Percentiles rank a stretch among this genome's conserved stretches.
phyloP scores from a whole-genome alignment of 2,113 vertebrate genomes.

The Epinephelus moara region DNA sequence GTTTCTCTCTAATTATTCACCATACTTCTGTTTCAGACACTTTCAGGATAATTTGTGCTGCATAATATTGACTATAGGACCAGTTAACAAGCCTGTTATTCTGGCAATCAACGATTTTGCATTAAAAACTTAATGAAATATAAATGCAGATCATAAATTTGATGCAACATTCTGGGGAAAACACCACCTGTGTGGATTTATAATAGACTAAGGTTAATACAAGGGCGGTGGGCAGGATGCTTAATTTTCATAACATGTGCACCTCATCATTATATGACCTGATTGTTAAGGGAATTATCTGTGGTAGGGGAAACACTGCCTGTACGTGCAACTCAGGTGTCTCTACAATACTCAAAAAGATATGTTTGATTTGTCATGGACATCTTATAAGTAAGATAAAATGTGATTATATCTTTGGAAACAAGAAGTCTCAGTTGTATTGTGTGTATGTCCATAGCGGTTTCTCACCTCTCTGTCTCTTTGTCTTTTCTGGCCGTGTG shows the following conservation, averaged over 20 bases:
- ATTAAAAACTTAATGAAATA: conserved; percentile 10
- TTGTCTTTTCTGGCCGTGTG: conserved; percentile 32
- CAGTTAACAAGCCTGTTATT: not conserved
- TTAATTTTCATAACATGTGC: conserved; percentile 7
- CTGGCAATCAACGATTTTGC: not conserved
- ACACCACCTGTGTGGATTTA: conserved; percentile 16
- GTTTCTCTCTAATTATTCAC: not conserved
- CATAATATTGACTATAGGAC: not conserved
- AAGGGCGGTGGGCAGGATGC: not conserved
- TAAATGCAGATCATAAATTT: conserved; percentile 12
- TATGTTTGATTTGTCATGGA: not conserved
- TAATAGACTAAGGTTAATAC: conserved; percentile 17
- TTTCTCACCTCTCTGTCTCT: conserved; percentile 28
- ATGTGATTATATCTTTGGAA: not conserved
- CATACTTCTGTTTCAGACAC: conserved; percentile 1
- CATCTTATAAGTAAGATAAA: not conserved
- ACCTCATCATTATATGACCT: not conserved
- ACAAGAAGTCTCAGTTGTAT: not conserved
- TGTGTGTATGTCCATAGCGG: not conserved
- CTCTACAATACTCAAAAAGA: not conserved
- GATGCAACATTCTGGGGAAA: conserved; percentile 10
- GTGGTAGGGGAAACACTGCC: not conserved
- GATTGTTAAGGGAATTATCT: not conserved
- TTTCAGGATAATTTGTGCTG: not conserved
- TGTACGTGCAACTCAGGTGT: too few relatives aligned